Conservation (phyloP, 2,888 invertebrate genomes). For the Dasysyrphus tricinctus region DNA sequence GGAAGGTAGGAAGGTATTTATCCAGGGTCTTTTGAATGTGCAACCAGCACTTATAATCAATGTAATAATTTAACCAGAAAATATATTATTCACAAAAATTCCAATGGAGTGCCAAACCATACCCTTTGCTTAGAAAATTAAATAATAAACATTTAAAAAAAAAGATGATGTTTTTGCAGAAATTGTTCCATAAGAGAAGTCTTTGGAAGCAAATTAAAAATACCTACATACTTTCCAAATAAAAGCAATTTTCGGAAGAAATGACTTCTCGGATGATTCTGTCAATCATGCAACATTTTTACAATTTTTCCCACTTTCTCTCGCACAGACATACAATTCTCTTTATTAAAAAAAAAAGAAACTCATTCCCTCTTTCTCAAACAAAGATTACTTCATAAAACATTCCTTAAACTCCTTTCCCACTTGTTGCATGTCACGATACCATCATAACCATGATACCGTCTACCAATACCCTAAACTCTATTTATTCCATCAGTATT, state of each 20-base stretch:
- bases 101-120: too few relatives aligned
- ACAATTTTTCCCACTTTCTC: neutral
- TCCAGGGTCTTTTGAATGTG: too few relatives aligned
- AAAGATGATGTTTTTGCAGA: too few relatives aligned
- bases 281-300: neutral
- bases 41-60: too few relatives aligned
- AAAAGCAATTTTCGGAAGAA: neutral
- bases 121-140: too few relatives aligned
- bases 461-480: neutral
- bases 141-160: too few relatives aligned
- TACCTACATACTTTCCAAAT: neutral
- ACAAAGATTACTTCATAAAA: neutral
- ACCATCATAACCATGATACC: neutral
- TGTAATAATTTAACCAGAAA: too few relatives aligned
- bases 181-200: too few relatives aligned
- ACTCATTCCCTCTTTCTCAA: neutral
- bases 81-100: too few relatives aligned
- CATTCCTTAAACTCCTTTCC: neutral
- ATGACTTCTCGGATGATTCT: neutral
- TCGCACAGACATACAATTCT: neutral
- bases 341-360: neutral
- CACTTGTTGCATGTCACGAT: constrained; percentile 16
- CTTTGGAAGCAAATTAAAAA: too few relatives aligned
- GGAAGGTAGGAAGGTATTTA: too few relatives aligned
- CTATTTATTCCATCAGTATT: neutral